phyloP scores from a whole-genome alignment of 2,113 vertebrate species.

The Myiozetetes cayanensis region DNA sequence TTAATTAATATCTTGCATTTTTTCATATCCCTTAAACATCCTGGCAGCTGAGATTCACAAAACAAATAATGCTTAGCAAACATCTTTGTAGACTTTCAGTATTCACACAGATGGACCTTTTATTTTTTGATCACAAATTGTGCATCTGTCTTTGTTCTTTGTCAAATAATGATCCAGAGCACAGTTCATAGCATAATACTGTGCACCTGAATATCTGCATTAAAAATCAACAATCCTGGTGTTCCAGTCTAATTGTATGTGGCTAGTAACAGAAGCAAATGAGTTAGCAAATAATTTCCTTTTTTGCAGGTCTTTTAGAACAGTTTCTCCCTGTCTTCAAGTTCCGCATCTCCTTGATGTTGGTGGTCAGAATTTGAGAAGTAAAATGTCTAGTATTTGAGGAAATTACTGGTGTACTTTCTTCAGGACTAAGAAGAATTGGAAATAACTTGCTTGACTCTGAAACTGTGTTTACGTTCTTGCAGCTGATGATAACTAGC shows the following conservation, averaged over 20 bases:
- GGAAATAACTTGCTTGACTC: not conserved
- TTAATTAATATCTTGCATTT: not conserved
- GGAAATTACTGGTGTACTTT: not conserved
- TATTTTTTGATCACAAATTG: not conserved
- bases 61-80: not conserved
- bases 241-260: not conserved
- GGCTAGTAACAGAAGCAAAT: not conserved
- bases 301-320: not conserved
- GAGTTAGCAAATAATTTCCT: not conserved
- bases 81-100: not conserved
- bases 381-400: not conserved
- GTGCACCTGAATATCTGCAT: not conserved
- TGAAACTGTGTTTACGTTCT: not conserved
- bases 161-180: not conserved
- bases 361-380: not conserved
- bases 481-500: not conserved
- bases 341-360: not conserved
- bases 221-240: not conserved
- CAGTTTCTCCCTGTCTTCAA: not conserved
- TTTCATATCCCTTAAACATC: not conserved
- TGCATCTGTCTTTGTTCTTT: not conserved
- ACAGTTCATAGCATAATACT: not conserved
- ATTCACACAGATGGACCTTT: not conserved
- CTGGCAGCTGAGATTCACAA: not conserved
- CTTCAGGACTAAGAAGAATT: not conserved